These are phyloP conservation scores for Chaetophractus vellerosus DNA, from an alignment of 2,797 vertebrate species.

Conservation along the genomic window DNA sequence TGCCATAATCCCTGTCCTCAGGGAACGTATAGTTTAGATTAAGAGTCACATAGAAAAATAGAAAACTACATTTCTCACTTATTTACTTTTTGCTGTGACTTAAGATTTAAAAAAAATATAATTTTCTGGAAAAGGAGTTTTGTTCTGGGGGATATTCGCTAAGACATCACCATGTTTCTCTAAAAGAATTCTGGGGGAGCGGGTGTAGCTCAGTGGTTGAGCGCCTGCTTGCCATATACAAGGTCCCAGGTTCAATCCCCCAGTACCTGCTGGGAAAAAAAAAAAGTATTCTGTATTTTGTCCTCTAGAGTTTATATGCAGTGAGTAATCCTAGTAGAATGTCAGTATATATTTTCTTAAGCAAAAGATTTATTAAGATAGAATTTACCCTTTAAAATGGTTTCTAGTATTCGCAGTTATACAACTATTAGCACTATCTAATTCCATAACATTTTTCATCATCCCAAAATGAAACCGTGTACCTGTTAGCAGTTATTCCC, in stretches of 20 bases:
- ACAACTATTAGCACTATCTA: background rate
- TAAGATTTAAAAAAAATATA: slow-evolving; percentile 39
- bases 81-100: slow-evolving; percentile 32
- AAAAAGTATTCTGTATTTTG: background rate
- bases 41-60: background rate
- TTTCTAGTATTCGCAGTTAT: slow-evolving; percentile 10
- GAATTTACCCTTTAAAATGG: slow-evolving; percentile 43
- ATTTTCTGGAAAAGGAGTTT: slow-evolving; percentile 47
- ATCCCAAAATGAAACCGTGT: background rate
- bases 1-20: background rate
- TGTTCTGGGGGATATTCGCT: slow-evolving; percentile 42
- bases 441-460: slow-evolving; percentile 36
- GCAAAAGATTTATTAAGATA: background rate
- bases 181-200: background rate
- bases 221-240: no score
- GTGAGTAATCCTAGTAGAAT: slow-evolving; percentile 22
- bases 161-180: slow-evolving; percentile 26
- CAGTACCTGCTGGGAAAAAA: no score
- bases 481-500: background rate
- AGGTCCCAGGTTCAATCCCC: no score
- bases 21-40: background rate
- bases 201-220: no score
- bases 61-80: background rate
- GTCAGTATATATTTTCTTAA: background rate
- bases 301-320: background rate